Evolutionary conservation across 2,797 vertebrate species (phyloP), one percentile per base, ranked within the genome.

Genomic region (Passerculus sandwichensis): DNA sequence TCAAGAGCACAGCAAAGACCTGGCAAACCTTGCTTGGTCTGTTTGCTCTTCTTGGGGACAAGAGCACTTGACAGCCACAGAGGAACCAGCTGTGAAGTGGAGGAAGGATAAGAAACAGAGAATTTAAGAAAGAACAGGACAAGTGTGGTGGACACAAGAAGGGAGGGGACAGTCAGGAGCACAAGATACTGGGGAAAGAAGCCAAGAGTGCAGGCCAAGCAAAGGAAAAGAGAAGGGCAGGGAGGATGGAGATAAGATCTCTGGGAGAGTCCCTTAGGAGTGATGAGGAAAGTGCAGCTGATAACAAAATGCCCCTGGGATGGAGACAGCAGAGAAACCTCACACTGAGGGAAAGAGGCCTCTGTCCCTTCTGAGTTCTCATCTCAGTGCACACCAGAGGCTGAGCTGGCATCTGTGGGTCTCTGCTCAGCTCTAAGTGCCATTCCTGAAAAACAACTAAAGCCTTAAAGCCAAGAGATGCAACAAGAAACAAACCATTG

Each of bases 1-100:
- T 74, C 75, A 78, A 85, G 36, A 86, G 78, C 53, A 25, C 74
- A 85, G 93, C 79, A 85, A 92, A 78, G 89, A 89, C 80, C 81
- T 80, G 86, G 86, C 82, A 92, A 89, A 54, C 51, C 69, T 62
- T 85, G 74, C 79, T 80, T 87, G 89, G 82, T 91, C 92, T 94
- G 23, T 48, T 61, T 90, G 69, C 30, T 88, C 50, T 71, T 62
- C 66, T 64, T 32, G 47, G 56, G 44, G 36, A 83, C 42, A 6
- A 8, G 48, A 83, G 64, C 13, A 70, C 66, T 40, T 79, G 73
- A 91, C 75, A 95, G 54, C 34, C 32, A 57, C n/a, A 65, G 61
- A 78, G 71, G 45, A 93, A 40, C 15, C n/a, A 57, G 62, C 30
- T 53, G 5, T 18, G 45, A 90, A 32, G 78, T 13, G 60, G 34